phyloP scores from a whole-genome alignment of 2,797 vertebrate genomes.

The Anas georgica region DNA sequence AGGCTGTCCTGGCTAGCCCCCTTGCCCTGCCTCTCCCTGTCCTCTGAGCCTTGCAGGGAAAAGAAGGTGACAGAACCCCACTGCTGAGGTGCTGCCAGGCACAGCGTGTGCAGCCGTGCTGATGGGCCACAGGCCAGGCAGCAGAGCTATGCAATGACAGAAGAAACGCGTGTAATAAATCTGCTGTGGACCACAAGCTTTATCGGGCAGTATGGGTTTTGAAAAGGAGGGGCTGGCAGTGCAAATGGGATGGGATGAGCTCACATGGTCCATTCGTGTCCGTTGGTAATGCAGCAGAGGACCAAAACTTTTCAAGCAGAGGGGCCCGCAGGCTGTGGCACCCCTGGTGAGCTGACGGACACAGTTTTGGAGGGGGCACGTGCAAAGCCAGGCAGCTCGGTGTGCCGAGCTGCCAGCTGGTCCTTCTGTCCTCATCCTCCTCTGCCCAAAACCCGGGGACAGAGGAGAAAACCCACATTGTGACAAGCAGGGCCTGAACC shows the following conservation, averaged over 20 bases:
- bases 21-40: no score
- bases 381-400: no score
- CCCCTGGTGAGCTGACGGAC: background rate
- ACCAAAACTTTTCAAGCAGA: background rate
- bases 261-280: fast-evolving
- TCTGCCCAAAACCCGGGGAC: no score
- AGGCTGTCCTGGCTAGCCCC: no score
- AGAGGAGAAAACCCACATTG: no score
- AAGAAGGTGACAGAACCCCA: background rate
- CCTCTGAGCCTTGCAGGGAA: no score
- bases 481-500: no score
- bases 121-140: background rate
- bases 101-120: background rate
- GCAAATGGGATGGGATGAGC: fast-evolving
- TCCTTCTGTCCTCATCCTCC: background rate
- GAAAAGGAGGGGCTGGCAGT: background rate
- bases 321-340: no score
- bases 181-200: background rate
- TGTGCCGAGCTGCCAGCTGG: background rate
- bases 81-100: background rate
- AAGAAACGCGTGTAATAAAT: background rate
- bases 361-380: no score
- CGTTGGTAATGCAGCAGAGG: fast-evolving
- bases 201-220: background rate
- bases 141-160: background rate